phyloP scores from a whole-genome alignment of 2,797 vertebrate genomes.

The Anabas testudineus region DNA sequence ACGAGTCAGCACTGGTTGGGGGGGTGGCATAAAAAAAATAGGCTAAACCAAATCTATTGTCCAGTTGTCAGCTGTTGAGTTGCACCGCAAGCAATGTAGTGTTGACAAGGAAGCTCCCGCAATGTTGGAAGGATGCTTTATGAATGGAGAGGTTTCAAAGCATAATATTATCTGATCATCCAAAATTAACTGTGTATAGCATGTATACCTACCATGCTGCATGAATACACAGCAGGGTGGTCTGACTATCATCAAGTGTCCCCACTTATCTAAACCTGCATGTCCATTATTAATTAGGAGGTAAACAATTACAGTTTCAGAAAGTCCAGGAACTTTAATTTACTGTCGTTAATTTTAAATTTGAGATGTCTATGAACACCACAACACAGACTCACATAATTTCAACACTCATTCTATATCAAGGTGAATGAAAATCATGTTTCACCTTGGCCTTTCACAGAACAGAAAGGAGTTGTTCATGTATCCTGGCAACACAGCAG shows the following conservation, averaged over 20 bases:
- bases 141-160: not conserved
- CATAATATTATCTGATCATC: not conserved
- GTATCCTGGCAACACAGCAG: not conserved
- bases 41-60: not conserved
- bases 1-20: not conserved
- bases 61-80: not conserved
- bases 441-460: conserved; percentile 8
- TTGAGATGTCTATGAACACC: not conserved
- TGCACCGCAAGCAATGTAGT: not conserved
- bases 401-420: conserved; percentile 8
- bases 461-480: not conserved
- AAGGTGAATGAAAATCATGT: not conserved
- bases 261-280: not conserved
- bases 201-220: not conserved
- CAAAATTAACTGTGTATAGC: not conserved
- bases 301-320: not conserved
- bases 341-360: not conserved
- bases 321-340: too few species aligned
- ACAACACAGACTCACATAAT: conserved; percentile 12
- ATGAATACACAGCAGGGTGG: not conserved
- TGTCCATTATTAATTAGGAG: not conserved
- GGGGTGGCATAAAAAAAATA: not conserved
- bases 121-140: too few species aligned
- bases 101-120: not conserved
- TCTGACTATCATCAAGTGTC: not conserved